phyloP scores from a whole-genome alignment of 2,888 invertebrate genomes.

The Cinara cedri region DNA sequence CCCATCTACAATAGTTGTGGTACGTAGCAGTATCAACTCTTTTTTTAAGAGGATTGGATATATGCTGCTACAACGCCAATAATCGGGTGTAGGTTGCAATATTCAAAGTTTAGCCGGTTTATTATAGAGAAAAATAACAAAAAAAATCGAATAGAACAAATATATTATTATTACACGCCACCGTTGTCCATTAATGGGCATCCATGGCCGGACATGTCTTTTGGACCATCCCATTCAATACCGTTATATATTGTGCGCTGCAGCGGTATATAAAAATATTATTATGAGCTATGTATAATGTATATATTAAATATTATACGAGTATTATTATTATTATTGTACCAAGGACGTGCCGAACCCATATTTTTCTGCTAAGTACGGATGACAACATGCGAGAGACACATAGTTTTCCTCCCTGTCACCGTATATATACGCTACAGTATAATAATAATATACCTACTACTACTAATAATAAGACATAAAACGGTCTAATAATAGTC shows the following conservation, averaged over 20 bases:
- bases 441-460: not conserved
- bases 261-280: no score
- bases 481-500: not conserved
- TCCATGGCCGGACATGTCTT: conserved; percentile 49
- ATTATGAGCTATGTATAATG: no score
- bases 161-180: not conserved
- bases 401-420: conserved; percentile 24
- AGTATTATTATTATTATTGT: not conserved
- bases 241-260: not conserved
- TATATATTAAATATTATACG: conserved; percentile 33
- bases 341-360: conserved; percentile 48
- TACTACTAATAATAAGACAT: not conserved
- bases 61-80: no score
- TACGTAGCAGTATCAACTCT: no score
- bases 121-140: conserved; percentile 1
- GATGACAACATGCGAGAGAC: conserved; percentile 7
- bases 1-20: no score
- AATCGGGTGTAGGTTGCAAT: conserved; percentile 26
- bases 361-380: conserved; percentile 29
- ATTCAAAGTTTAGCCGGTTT: not conserved
- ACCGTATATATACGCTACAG: not conserved
- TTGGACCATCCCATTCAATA: conserved; percentile 51
- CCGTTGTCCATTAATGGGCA: conserved; percentile 51
- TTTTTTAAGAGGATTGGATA: no score
- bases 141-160: conserved; percentile 33